phyloP scores from a whole-genome alignment of 2,113 vertebrate species.

The Syngnathus scovelli region DNA sequence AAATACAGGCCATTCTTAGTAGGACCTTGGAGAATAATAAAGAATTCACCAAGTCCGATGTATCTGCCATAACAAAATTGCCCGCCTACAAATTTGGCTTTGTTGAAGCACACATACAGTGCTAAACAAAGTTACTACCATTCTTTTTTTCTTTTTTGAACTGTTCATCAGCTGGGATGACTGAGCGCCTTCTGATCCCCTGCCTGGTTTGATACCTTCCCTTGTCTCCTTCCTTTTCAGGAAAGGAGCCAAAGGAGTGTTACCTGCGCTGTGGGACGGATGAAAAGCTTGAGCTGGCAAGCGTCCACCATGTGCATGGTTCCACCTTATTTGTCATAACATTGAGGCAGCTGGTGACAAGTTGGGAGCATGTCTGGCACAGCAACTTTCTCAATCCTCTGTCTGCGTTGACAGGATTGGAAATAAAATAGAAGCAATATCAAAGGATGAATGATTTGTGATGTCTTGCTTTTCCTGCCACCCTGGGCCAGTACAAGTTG shows the following conservation, averaged over 20 bases:
- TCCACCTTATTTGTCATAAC: neutral
- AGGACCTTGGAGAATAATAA: constrained; percentile 33
- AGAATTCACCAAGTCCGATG: constrained; percentile 39
- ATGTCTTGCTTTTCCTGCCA: neutral
- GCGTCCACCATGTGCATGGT: neutral
- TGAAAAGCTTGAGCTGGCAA: constrained; percentile 7
- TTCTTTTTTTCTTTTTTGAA: neutral
- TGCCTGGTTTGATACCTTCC: neutral
- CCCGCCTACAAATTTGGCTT: neutral
- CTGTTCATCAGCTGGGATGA: neutral
- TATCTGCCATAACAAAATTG: neutral
- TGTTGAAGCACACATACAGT: neutral
- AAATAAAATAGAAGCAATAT: constrained; percentile 1
- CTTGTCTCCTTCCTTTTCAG: neutral
- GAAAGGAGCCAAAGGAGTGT: neutral
- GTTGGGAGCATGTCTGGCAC: neutral
- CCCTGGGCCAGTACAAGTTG: neutral
- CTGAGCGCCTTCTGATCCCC: no score
- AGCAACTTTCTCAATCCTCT: neutral
- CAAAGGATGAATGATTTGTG: constrained; percentile 1
- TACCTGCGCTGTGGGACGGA: neutral
- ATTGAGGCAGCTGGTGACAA: neutral
- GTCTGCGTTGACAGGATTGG: neutral
- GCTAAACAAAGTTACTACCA: neutral
- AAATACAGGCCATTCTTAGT: constrained; percentile 41